These are phyloP conservation scores for Pogonocherus hispidulus DNA, from an alignment of 2,888 invertebrate genomes.

Conservation along the genomic window DNA sequence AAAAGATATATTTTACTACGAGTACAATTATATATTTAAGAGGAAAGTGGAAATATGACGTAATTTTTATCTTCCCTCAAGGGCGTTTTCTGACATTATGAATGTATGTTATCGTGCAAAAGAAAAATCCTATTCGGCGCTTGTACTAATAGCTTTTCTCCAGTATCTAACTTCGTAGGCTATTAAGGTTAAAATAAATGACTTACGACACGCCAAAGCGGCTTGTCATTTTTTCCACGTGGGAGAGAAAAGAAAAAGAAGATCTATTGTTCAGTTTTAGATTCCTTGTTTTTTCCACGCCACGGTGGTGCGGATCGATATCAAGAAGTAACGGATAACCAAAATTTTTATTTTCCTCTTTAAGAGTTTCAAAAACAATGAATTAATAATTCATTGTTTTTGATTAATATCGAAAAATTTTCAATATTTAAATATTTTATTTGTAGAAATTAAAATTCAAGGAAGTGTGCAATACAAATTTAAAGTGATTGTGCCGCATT, in stretches of 20 bases:
- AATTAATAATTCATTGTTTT: too few relatives aligned
- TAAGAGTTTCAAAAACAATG: too few relatives aligned
- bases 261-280: constrained; percentile 5
- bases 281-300: neutral
- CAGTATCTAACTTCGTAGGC: neutral
- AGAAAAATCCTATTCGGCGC: neutral
- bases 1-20: neutral
- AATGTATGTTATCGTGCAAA: neutral
- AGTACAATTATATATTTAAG: neutral
- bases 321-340: too few relatives aligned
- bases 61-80: too few relatives aligned
- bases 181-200: constrained; percentile 6
- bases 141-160: neutral
- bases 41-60: too few relatives aligned
- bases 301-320: neutral
- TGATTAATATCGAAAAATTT: too few relatives aligned
- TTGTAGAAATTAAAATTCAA: too few relatives aligned
- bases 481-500: too few relatives aligned
- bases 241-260: neutral
- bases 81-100: too few relatives aligned
- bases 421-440: too few relatives aligned
- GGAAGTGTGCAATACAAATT: too few relatives aligned
- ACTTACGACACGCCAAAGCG: neutral
- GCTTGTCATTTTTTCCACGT: constrained; percentile 7
- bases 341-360: too few relatives aligned